phyloP scores from a whole-genome alignment of 2,113 vertebrate species.

The Callocephalon fimbriatum region DNA sequence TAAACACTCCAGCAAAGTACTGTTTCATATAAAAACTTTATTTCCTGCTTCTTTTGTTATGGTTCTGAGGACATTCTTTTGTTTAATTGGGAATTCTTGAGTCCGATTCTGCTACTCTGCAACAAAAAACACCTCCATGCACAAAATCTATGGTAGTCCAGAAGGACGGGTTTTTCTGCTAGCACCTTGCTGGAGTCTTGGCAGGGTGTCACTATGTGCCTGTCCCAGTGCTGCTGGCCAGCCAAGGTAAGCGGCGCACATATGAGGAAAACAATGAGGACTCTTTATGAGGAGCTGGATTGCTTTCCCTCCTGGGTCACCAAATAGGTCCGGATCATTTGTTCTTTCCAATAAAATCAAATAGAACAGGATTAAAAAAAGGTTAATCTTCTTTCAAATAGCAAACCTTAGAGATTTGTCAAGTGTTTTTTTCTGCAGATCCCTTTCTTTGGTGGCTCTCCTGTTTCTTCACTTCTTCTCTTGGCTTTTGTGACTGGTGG shows the following conservation, averaged over 20 bases:
- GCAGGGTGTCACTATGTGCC: neutral
- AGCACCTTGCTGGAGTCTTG: neutral
- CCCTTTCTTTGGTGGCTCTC: neutral
- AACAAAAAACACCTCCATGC: fast-evolving
- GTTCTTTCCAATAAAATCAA: slow-evolving; percentile 38
- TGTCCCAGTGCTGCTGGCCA: neutral
- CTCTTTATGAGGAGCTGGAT: neutral
- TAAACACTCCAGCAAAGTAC: neutral
- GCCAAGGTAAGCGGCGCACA: neutral
- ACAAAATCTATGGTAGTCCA: neutral
- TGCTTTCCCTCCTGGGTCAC: neutral
- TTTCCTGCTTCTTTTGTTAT: neutral
- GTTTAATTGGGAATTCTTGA: neutral
- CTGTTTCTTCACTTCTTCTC: neutral
- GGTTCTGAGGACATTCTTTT: neutral
- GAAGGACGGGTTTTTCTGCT: neutral
- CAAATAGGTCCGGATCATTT: neutral
- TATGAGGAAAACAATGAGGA: neutral
- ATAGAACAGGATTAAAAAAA: neutral
- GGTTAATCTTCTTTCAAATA: neutral
- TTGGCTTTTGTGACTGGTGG: neutral
- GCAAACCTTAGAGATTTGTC: neutral
- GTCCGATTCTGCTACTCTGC: neutral
- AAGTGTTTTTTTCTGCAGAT: neutral
- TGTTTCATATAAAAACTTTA: neutral